Evolutionary conservation across 2,888 invertebrate species (phyloP).

Genomic region (Synanthedon formicaeformis): DNA sequence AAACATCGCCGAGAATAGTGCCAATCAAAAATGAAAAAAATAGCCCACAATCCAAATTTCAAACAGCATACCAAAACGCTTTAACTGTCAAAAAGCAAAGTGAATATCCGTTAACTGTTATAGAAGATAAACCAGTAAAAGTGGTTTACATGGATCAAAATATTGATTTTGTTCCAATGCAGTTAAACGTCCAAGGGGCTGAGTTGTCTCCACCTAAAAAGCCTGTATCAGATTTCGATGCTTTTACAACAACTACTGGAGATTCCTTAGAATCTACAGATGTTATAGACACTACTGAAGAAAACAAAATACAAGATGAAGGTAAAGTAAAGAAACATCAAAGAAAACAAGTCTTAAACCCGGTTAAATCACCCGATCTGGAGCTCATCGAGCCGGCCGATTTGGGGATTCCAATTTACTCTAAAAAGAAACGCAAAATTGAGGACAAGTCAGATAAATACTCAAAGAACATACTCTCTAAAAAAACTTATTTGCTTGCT

Average conservation of each 20-base stretch:
- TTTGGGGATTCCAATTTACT: slow-evolving; percentile 39
- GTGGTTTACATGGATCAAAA: slow-evolving; percentile 49
- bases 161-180: slow-evolving; percentile 31
- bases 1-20: slow-evolving; percentile 17
- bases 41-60: slow-evolving; percentile 46
- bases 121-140: slow-evolving; percentile 63
- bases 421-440: slow-evolving; percentile 48
- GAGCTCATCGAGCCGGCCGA: slow-evolving; percentile 58
- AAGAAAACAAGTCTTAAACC: slow-evolving; percentile 61
- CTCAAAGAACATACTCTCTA: slow-evolving; percentile 40
- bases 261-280: slow-evolving; percentile 44
- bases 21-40: slow-evolving; percentile 35
- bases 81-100: slow-evolving; percentile 48
- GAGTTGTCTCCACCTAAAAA: slow-evolving; percentile 45
- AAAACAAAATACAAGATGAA: slow-evolving; percentile 35
- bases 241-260: slow-evolving; percentile 22
- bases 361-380: slow-evolving; percentile 54
- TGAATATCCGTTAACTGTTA: slow-evolving; percentile 45
- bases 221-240: slow-evolving; percentile 18
- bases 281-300: slow-evolving; percentile 29
- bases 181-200: slow-evolving; percentile 47
- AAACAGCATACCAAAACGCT: slow-evolving; percentile 53
- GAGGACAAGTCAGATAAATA: slow-evolving; percentile 45
- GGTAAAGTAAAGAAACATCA: slow-evolving; percentile 54
- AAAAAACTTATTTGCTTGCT: slow-evolving; percentile 53